Evolutionary conservation across 2,888 invertebrate species (phyloP).

Genomic region (Podabrus alpinus): DNA sequence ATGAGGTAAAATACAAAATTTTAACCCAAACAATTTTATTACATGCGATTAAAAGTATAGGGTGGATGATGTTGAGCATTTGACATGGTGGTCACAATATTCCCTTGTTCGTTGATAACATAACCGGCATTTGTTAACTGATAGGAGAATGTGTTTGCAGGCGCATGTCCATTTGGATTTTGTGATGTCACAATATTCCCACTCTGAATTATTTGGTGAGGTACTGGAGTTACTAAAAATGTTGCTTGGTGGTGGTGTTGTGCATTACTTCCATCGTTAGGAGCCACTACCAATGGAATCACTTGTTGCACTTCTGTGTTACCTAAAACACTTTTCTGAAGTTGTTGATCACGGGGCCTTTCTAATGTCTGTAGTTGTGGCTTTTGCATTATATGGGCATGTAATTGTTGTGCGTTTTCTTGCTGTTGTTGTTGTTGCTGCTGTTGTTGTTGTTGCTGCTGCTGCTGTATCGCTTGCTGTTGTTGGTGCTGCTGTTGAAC

Average conservation of each 20-base stretch:
- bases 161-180: constrained; percentile 48
- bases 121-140: constrained; percentile 55
- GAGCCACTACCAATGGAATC: constrained; percentile 67
- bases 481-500: constrained; percentile 57
- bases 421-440: constrained; percentile 53
- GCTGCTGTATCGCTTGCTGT: constrained; percentile 56
- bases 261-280: constrained; percentile 45
- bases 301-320: constrained; percentile 61
- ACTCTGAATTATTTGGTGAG: constrained; percentile 65
- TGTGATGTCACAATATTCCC: constrained; percentile 51
- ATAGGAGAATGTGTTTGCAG: constrained; percentile 53
- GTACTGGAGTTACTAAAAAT: constrained; percentile 68
- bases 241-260: constrained; percentile 63
- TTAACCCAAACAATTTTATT: constrained; percentile 26
- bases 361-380: constrained; percentile 56
- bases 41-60: constrained; percentile 55
- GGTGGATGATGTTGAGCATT: constrained; percentile 52
- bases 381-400: constrained; percentile 38
- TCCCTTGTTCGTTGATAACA: constrained; percentile 56
- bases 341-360: constrained; percentile 57
- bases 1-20: background rate
- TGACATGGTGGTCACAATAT: constrained; percentile 55
- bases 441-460: constrained; percentile 57
- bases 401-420: constrained; percentile 54
- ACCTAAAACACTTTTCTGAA: constrained; percentile 63